Evolutionary conservation across 37 sponge, comb jelly and placozoan genomes (phyloP), one percentile per base, ranked within the genome.

Genomic region (Hexactinellida sp.): DNA sequence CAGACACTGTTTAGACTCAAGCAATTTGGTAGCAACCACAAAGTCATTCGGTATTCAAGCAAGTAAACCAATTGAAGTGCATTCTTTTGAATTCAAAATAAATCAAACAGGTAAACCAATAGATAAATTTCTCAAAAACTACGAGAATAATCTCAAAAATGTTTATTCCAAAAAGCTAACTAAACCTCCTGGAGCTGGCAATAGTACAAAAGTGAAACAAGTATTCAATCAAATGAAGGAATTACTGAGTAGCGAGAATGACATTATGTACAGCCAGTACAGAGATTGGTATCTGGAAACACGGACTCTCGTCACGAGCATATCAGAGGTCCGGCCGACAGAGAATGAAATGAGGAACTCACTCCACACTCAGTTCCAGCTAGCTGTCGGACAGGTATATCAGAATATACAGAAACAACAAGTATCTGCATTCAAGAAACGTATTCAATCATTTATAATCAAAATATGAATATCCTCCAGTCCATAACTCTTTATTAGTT

Each of bases 241-340:
- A 23, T n/a, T 63, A n/a, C 3, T 63, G 76, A 23, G 32, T 63
- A 63, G 5, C 13, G 76, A 63, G 76, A 23, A 63, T 63, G 30
- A n/a, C 3, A 3, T 5, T 63, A n/a, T 63, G 21, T n/a, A 25
- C 5, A 32, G 5, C 34, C 21, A 32, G 13, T 63, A 63, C 76
- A 63, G 13, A 25, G 76, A 63, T n/a, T 63, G 76, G 76, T 63
- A 63, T n/a, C 76, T 25, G 3, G 76, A 63, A n/a, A 63, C 76
- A 10, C 76, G 76, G 34, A 63, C 3, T 32, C 76, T 63, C 3
- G 34, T 63, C 76, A n/a, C 76, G 3, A n/a, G 19, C 5, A 63
- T 63, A 5, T 63, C 76, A 63, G 76, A 63, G 76, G 30, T 28
- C 3, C 76, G 34, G 3, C 76, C 3, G 34, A 21, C 30, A 10